These are phyloP conservation scores for Ivindomyrus marchei DNA, from an alignment of 2,113 vertebrate genomes.

Conservation along the genomic window DNA sequence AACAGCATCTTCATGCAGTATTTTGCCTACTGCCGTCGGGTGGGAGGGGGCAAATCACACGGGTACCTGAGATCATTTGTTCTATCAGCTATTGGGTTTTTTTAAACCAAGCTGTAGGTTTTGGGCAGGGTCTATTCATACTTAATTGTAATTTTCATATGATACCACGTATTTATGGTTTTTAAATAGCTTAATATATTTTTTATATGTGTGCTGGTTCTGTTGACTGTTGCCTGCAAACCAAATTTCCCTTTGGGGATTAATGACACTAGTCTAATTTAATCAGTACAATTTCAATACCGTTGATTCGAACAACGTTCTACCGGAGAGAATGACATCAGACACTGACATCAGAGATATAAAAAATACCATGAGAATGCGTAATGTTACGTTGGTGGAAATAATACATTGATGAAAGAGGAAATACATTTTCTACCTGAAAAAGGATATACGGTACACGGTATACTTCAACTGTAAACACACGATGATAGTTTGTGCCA, in stretches of 20 bases:
- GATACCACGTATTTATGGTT: neutral
- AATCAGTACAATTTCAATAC: neutral
- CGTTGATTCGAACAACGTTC: neutral
- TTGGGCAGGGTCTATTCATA: neutral
- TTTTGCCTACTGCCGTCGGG: neutral
- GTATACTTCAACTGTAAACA: neutral
- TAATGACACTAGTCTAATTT: neutral
- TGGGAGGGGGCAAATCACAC: neutral
- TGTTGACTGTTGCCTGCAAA: neutral
- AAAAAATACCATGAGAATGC: neutral
- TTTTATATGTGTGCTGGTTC: neutral
- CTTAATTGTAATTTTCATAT: neutral
- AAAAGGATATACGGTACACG: neutral
- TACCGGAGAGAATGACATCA: neutral
- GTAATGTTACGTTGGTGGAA: neutral
- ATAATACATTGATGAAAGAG: neutral
- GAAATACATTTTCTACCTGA: neutral
- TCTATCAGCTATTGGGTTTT: neutral
- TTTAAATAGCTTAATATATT: neutral
- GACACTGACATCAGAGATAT: neutral
- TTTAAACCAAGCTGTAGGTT: neutral
- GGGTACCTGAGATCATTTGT: neutral
- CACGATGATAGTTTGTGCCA: neutral
- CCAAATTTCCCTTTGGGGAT: neutral
- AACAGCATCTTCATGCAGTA: neutral